phyloP scores from a whole-genome alignment of 2,888 invertebrate genomes.

The Bombylius discolor region DNA sequence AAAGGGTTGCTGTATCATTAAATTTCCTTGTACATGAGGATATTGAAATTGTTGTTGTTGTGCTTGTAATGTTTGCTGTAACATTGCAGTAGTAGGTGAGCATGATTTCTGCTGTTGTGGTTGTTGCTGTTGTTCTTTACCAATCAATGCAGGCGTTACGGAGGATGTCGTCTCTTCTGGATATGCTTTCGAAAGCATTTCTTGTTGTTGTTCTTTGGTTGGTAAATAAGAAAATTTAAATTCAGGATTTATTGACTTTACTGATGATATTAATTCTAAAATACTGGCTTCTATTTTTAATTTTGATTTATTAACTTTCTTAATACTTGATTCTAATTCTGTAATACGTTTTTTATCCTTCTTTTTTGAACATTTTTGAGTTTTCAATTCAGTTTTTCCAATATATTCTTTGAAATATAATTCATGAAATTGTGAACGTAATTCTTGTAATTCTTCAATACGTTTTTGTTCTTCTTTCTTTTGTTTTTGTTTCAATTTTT shows the following conservation, averaged over 20 bases:
- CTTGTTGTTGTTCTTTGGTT: conserved; percentile 33
- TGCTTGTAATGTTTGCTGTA: background rate
- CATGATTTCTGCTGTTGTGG: background rate
- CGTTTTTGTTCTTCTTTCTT: conserved; percentile 34
- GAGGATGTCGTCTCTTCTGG: too few relatives aligned
- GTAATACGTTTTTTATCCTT: conserved; percentile 32
- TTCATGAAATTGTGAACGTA: conserved; percentile 31
- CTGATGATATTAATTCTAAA: conserved; percentile 31
- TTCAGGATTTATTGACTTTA: conserved; percentile 31
- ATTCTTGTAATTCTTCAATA: conserved; percentile 29
- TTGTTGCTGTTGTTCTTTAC: background rate
- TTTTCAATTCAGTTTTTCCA: conserved; percentile 29
- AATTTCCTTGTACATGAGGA: background rate
- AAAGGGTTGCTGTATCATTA: too few relatives aligned
- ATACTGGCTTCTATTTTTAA: conserved; percentile 32
- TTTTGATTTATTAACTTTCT: conserved; percentile 33
- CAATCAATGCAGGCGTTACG: background rate
- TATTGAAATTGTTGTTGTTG: background rate
- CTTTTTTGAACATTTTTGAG: conserved; percentile 22
- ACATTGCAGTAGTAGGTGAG: background rate
- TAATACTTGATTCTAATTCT: conserved; percentile 31
- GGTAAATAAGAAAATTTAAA: conserved; percentile 35
- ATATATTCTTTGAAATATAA: conserved; percentile 34
- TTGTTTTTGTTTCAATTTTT: conserved; percentile 35
- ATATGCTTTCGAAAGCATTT: conserved; percentile 11